Percentiles rank a stretch among this genome's conserved stretches.
These are phyloP conservation scores for Chelon auratus DNA, from an alignment of 2,797 vertebrate species.

Conservation along the genomic window DNA sequence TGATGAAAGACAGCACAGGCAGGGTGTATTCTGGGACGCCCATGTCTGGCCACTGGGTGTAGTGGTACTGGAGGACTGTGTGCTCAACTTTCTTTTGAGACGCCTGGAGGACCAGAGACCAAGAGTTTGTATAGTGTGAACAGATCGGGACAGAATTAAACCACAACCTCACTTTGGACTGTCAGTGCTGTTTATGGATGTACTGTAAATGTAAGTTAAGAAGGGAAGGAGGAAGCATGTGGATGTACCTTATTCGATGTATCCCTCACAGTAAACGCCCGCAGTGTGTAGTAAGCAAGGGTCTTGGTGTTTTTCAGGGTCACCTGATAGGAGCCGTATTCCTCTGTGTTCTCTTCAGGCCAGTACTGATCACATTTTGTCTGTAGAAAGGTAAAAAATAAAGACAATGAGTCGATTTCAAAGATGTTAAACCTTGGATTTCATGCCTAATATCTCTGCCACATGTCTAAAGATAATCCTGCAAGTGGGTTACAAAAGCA, in stretches of 20 bases:
- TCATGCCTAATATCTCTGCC: not conserved
- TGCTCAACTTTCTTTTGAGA: conserved; percentile 91
- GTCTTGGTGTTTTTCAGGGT: conserved; percentile 89
- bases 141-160: not conserved
- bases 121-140: not conserved
- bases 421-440: not conserved
- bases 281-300: conserved; percentile 93
- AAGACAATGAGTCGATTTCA: not conserved
- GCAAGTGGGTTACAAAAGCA: not conserved
- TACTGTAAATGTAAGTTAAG: not conserved
- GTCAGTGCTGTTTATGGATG: not conserved
- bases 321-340: conserved; percentile 93
- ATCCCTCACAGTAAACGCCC: conserved; percentile 91
- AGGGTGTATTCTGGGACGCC: conserved; percentile 95
- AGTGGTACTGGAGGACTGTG: conserved; percentile 92
- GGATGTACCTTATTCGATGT: conserved; percentile 87
- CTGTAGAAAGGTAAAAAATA: conserved; percentile 70
- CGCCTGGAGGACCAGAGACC: conserved; percentile 75
- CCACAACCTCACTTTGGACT: not conserved
- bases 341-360: conserved; percentile 92
- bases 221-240: not conserved
- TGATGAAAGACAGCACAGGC: conserved; percentile 94
- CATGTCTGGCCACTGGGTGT: conserved; percentile 99
- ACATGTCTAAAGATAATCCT: not conserved
- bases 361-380: conserved; percentile 99